Evolutionary conservation across 2,888 invertebrate genomes (phyloP).

Genomic region (Caenorhabditis sp.): DNA sequence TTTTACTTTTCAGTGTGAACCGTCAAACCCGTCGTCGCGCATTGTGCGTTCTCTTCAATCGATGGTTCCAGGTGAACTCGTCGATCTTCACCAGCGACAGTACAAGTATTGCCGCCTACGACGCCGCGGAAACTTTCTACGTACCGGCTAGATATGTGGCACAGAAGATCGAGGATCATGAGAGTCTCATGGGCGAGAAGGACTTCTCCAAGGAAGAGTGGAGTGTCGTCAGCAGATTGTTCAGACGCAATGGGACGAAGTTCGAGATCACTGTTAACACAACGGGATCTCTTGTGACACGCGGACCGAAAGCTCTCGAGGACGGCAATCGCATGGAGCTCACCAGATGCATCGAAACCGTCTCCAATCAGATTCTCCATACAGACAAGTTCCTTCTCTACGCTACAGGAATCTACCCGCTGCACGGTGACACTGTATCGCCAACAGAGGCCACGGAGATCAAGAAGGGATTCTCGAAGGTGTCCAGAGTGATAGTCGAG

Average conservation of each 20-base stretch:
- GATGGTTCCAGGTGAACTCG: background rate
- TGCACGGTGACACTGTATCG: background rate
- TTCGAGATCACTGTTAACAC: conserved; percentile 20
- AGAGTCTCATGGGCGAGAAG: background rate
- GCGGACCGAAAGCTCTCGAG: background rate
- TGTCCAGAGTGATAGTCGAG: background rate
- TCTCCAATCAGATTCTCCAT: conserved; percentile 21
- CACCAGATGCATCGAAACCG: conserved; percentile 2
- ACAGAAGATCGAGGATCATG: background rate
- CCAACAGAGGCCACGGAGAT: conserved; percentile 13
- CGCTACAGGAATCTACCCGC: background rate
- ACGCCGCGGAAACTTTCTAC: conserved; percentile 26
- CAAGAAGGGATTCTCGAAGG: conserved; percentile 1
- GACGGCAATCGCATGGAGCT: conserved; percentile 29
- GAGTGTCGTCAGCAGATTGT: background rate
- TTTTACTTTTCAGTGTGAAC: conserved; percentile 23
- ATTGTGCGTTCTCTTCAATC: background rate
- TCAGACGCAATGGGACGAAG: background rate
- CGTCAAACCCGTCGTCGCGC: conserved; percentile 9
- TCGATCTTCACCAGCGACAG: background rate
- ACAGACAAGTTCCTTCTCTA: conserved; percentile 11
- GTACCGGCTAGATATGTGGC: background rate
- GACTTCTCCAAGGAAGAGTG: conserved; percentile 7
- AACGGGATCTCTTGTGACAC: background rate
- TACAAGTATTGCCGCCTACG: conserved; percentile 8